phyloP scores from a whole-genome alignment of 1,140 invertebrate species.

The Venustaconcha ellipsiformis region DNA sequence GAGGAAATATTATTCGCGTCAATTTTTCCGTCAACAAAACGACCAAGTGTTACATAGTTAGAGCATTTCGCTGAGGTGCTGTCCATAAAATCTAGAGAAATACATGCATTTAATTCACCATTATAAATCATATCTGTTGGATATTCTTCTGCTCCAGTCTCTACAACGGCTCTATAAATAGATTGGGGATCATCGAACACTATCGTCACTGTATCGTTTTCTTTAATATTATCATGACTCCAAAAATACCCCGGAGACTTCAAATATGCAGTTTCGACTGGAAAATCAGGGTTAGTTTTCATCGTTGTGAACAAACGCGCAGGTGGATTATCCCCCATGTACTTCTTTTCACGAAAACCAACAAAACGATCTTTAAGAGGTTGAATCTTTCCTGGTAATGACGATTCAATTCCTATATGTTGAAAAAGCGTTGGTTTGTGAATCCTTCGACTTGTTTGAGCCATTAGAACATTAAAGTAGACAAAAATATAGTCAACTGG shows the following conservation, averaged over 20 bases:
- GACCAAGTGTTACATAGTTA: conserved; percentile 37
- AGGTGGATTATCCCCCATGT: conserved; percentile 49
- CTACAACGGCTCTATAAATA: conserved; percentile 38
- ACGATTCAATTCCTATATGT: conserved; percentile 64
- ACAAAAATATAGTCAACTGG: conserved; percentile 65
- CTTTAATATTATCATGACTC: conserved; percentile 33
- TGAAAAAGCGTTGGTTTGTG: conserved; percentile 64
- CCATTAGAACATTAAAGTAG: conserved; percentile 60
- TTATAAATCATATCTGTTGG: conserved; percentile 37
- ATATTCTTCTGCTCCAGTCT: conserved; percentile 43
- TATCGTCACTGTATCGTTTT: conserved; percentile 37
- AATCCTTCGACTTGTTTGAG: conserved; percentile 37
- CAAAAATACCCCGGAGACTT: conserved; percentile 45
- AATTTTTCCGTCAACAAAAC: conserved; percentile 41
- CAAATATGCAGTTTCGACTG: conserved; percentile 38
- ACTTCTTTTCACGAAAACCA: conserved; percentile 39
- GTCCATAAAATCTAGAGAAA: conserved; percentile 21
- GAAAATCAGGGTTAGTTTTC: conserved; percentile 32
- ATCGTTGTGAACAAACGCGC: conserved; percentile 44
- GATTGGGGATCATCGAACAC: conserved; percentile 45
- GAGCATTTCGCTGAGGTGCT: conserved; percentile 37
- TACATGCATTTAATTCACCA: conserved; percentile 38
- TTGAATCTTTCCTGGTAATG: conserved; percentile 90
- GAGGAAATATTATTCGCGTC: conserved; percentile 25
- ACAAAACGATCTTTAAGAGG: conserved; percentile 81